phyloP scores from a whole-genome alignment of 2,797 vertebrate species.

The Diceros bicornis region DNA sequence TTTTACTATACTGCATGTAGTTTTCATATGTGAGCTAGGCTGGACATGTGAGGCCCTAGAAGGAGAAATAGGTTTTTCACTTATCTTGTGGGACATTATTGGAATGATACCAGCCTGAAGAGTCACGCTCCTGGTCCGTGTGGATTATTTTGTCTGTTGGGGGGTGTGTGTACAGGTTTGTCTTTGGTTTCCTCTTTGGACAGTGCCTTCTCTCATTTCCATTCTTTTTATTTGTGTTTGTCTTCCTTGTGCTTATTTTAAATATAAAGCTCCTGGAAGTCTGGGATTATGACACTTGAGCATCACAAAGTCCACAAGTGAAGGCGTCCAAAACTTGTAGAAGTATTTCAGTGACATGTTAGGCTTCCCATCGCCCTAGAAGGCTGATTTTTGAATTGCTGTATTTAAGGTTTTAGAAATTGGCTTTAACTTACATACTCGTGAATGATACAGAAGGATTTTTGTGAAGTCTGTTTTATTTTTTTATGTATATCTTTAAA shows the following conservation, averaged over 20 bases:
- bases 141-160: not conserved
- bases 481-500: not conserved
- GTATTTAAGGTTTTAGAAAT: not conserved
- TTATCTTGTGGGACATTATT: not conserved
- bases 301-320: not conserved
- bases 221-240: not conserved
- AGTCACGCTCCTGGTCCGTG: not conserved
- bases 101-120: not conserved
- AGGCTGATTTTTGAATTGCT: not conserved
- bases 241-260: not conserved
- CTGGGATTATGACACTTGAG: not conserved
- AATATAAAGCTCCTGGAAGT: not conserved
- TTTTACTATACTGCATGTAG: not conserved
- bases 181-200: not conserved
- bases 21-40: not conserved
- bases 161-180: not conserved
- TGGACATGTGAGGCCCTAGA: not conserved
- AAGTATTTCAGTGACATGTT: not conserved
- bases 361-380: not conserved
- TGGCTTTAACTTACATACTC: not conserved
- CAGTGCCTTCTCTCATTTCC: not conserved
- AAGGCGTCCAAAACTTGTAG: not conserved
- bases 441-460: not conserved
- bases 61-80: not conserved
- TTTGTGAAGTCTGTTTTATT: not conserved